phyloP scores from a whole-genome alignment of 2,888 invertebrate genomes.

The Entomobrya multifasciata region DNA sequence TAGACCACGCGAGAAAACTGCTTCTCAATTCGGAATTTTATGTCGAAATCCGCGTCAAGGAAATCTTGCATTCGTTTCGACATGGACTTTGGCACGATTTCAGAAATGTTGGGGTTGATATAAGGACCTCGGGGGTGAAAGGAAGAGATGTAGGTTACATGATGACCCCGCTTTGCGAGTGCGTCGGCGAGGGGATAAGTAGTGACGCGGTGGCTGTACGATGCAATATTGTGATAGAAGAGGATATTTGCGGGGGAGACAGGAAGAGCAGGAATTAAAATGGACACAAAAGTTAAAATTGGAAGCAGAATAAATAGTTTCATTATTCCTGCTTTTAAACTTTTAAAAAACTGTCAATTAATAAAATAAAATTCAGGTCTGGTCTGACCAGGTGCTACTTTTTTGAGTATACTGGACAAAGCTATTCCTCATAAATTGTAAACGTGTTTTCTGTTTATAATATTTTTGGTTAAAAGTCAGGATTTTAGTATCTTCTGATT shows the following conservation, averaged over 20 bases:
- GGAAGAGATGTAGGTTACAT: slow-evolving; percentile 65
- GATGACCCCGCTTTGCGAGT: slow-evolving; percentile 66
- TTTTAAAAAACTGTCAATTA: no score
- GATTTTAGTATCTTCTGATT: no score
- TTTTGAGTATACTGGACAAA: neutral
- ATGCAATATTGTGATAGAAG: slow-evolving; percentile 60
- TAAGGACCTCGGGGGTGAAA: slow-evolving; percentile 15
- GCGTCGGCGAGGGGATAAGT: slow-evolving; percentile 66
- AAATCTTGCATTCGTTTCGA: slow-evolving; percentile 13
- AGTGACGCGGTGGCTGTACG: slow-evolving; percentile 69
- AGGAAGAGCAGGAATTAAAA: neutral
- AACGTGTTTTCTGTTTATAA: neutral
- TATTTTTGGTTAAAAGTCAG: neutral
- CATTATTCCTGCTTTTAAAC: no score
- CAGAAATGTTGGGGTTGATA: slow-evolving; percentile 48
- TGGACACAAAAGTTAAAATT: neutral
- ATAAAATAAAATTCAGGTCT: no score
- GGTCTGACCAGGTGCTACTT: no score
- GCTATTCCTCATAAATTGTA: neutral
- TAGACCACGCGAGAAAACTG: neutral
- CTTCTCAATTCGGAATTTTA: slow-evolving; percentile 26
- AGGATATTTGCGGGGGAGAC: slow-evolving; percentile 54
- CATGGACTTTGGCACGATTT: slow-evolving; percentile 49
- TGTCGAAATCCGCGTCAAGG: slow-evolving; percentile 49
- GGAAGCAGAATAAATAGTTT: no score